Evolutionary conservation across 2,797 vertebrate genomes (phyloP).

Genomic region (Pempheris klunzingeri): DNA sequence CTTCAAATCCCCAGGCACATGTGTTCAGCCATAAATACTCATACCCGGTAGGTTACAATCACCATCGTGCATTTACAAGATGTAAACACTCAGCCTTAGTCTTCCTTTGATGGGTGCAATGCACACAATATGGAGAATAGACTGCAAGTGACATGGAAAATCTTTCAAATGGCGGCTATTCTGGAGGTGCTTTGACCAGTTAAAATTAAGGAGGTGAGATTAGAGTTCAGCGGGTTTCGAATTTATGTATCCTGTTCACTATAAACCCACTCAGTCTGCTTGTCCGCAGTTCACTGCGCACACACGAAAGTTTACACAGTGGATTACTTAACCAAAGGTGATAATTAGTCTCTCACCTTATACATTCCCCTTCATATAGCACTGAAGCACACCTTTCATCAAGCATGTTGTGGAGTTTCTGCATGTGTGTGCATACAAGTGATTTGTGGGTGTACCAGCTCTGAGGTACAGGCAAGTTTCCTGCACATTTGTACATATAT

Average conservation of each 20-base stretch:
- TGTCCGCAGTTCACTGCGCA: slow-evolving; percentile 26
- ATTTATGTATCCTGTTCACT: slow-evolving; percentile 66
- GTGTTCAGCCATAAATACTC: slow-evolving; percentile 37
- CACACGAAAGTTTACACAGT: slow-evolving; percentile 57
- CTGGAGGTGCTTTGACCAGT: slow-evolving; percentile 35
- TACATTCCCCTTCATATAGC: slow-evolving; percentile 58
- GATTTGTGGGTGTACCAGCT: slow-evolving; percentile 25
- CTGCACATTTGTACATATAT: slow-evolving; percentile 19
- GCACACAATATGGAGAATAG: slow-evolving; percentile 37
- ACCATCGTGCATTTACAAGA: slow-evolving; percentile 20
- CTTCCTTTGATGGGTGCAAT: slow-evolving; percentile 20
- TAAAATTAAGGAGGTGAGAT: slow-evolving; percentile 51
- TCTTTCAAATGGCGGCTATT: slow-evolving; percentile 5
- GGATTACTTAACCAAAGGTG: slow-evolving; percentile 62
- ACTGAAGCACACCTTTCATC: slow-evolving; percentile 60
- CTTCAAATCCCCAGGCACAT: slow-evolving; percentile 8
- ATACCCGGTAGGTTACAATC: background rate
- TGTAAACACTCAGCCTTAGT: slow-evolving; percentile 36
- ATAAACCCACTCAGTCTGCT: slow-evolving; percentile 48
- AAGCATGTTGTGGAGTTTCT: slow-evolving; percentile 19
- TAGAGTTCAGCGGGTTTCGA: slow-evolving; percentile 53
- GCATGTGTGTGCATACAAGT: slow-evolving; percentile 38
- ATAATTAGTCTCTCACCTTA: slow-evolving; percentile 71
- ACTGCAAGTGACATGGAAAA: slow-evolving; percentile 51
- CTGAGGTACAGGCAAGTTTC: slow-evolving; percentile 12